These are phyloP conservation scores for Drosophila siamana DNA, from an alignment of 2,888 invertebrate species.

Conservation along the genomic window DNA sequence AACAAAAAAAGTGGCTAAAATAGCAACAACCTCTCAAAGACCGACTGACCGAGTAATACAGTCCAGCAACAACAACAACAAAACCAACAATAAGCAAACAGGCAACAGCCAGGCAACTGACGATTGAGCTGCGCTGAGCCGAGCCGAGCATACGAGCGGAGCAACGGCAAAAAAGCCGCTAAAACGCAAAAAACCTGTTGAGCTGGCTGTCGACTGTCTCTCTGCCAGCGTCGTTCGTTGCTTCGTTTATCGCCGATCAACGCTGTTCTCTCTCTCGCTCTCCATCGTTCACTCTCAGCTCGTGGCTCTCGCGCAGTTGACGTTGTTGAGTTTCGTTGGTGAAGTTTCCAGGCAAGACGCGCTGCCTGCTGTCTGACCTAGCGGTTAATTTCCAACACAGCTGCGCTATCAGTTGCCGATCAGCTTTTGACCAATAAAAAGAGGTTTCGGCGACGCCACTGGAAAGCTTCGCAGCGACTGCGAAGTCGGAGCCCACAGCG, in stretches of 20 bases:
- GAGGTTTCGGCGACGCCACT: conserved; percentile 61
- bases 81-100: conserved; percentile 44
- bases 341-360: conserved; percentile 67
- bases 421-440: conserved; percentile 83
- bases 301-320: conserved; percentile 14
- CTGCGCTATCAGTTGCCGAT: conserved; percentile 80
- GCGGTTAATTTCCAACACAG: conserved; percentile 81
- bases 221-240: conserved; percentile 79
- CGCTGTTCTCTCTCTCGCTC: conserved; percentile 9
- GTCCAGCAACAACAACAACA: conserved; percentile 74
- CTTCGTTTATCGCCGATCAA: conserved; percentile 68
- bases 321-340: conserved; percentile 70
- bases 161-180: conserved; percentile 72
- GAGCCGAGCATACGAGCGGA: conserved; percentile 63
- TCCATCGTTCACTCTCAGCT: too few species aligned
- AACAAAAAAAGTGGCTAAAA: conserved; percentile 70
- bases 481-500: conserved; percentile 17
- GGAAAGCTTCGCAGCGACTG: conserved; percentile 56
- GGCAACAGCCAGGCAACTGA: conserved; percentile 50
- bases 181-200: conserved; percentile 75
- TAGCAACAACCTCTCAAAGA: conserved; percentile 86
- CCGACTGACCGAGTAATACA: conserved; percentile 86
- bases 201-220: conserved; percentile 52
- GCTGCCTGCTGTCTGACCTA: conserved; percentile 62
- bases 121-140: conserved; percentile 29